Evolutionary conservation across 1,140 invertebrate genomes (phyloP).

Genomic region (Reticulitermes speratus): DNA sequence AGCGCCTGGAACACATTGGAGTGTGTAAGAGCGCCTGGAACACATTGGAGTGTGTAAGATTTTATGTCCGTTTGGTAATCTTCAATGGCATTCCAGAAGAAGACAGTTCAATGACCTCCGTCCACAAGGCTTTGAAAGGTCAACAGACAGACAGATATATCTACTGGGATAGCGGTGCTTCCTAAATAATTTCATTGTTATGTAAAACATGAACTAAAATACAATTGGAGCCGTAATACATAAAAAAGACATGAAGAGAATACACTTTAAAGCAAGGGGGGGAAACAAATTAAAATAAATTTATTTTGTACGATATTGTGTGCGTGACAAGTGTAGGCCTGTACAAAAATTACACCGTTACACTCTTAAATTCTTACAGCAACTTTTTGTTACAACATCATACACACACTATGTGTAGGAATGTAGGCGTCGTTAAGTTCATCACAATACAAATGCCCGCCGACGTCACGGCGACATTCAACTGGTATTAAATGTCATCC

Average conservation of each 20-base stretch:
- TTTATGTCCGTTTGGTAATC: neutral
- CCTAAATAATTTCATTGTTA: neutral
- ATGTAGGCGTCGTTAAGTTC: neutral
- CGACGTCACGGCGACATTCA: neutral
- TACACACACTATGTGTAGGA: no score
- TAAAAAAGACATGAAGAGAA: no score
- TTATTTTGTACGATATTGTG: no score
- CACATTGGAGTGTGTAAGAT: neutral
- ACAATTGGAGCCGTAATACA: no score
- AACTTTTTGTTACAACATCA: no score
- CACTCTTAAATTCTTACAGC: no score
- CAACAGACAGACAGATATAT: neutral
- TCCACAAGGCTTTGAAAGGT: neutral
- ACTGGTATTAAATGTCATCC: neutral
- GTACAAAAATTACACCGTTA: no score
- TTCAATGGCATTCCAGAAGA: neutral
- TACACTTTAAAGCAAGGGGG: no score
- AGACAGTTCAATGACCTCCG: neutral
- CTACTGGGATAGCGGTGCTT: neutral
- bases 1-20: no score
- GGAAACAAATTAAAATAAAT: no score
- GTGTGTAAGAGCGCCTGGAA: no score
- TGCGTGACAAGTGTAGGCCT: no score
- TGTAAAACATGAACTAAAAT: neutral
- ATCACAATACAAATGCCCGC: neutral